These are phyloP conservation scores for Synaphobranchus kaupii DNA, from an alignment of 2,797 vertebrate species.

Conservation along the genomic window DNA sequence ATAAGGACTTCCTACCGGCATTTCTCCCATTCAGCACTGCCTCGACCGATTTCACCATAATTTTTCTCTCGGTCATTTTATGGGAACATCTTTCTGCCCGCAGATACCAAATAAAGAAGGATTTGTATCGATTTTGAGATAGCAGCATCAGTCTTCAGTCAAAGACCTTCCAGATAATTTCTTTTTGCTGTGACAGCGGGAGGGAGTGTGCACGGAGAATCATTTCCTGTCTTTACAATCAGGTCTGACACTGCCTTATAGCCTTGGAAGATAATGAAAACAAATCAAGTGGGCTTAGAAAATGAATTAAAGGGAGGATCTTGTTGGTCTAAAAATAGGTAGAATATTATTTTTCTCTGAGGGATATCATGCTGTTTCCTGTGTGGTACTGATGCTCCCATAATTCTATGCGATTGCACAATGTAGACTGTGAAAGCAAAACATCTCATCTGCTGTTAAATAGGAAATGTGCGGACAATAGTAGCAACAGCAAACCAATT, in stretches of 20 bases:
- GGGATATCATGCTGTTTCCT: slow-evolving; percentile 43
- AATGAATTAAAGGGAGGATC: slow-evolving; percentile 21
- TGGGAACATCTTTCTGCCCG: background rate
- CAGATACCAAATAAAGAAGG: background rate
- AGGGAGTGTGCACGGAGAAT: background rate
- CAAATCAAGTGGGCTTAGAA: slow-evolving; percentile 28
- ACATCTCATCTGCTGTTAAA: background rate
- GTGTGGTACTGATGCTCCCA: background rate
- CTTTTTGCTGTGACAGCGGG: background rate
- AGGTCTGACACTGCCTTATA: background rate
- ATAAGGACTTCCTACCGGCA: background rate
- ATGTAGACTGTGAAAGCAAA: background rate
- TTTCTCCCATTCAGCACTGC: background rate
- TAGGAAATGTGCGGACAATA: background rate
- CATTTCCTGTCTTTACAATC: slow-evolving; percentile 25
- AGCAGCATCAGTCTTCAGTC: background rate
- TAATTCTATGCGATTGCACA: background rate
- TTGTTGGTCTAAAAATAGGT: slow-evolving; percentile 37
- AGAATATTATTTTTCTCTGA: slow-evolving; percentile 38
- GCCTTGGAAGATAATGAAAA: slow-evolving; percentile 32
- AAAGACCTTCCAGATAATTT: slow-evolving; percentile 9
- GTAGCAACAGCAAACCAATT: background rate
- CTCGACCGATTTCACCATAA: background rate
- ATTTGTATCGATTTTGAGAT: background rate
- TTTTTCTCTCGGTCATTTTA: background rate